Percentiles rank a stretch among this genome's conserved stretches.
These are phyloP conservation scores for Cyprinodon diabolis DNA, from an alignment of 2,797 vertebrate species.

Conservation along the genomic window DNA sequence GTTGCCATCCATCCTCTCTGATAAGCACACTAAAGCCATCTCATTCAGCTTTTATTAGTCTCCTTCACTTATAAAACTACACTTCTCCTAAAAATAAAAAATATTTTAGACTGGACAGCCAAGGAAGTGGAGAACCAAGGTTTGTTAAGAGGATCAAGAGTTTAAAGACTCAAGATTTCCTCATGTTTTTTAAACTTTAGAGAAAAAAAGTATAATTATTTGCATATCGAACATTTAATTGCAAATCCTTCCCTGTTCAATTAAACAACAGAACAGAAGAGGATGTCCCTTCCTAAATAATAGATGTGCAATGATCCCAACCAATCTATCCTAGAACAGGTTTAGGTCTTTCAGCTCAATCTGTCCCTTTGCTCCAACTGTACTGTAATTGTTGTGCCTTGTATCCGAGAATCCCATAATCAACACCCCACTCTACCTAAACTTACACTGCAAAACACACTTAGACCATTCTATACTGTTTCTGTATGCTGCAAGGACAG, in stretches of 20 bases:
- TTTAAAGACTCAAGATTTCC: background rate
- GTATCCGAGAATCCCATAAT: background rate
- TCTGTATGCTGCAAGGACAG: background rate
- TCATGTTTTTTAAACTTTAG: background rate
- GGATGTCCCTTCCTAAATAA: background rate
- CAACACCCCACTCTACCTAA: background rate
- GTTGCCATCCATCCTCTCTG: constrained; percentile 15
- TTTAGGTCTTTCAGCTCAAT: background rate
- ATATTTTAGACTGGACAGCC: background rate
- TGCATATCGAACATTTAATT: background rate
- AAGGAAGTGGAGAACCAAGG: background rate
- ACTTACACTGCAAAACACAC: background rate
- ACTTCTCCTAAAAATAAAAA: too few relatives aligned
- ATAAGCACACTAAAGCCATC: background rate
- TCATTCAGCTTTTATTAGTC: background rate
- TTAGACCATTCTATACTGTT: background rate
- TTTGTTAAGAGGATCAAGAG: background rate
- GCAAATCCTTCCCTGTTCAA: background rate
- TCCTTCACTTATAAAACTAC: background rate
- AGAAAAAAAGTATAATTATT: background rate
- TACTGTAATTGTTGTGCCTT: background rate
- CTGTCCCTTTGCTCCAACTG: background rate
- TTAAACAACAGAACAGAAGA: background rate
- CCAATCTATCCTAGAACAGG: background rate
- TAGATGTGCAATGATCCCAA: background rate